Percentiles rank a stretch among this genome's conserved stretches.
Conservation (phyloP, 2,797 vertebrate genomes). For the Sphaeramia orbicularis region DNA sequence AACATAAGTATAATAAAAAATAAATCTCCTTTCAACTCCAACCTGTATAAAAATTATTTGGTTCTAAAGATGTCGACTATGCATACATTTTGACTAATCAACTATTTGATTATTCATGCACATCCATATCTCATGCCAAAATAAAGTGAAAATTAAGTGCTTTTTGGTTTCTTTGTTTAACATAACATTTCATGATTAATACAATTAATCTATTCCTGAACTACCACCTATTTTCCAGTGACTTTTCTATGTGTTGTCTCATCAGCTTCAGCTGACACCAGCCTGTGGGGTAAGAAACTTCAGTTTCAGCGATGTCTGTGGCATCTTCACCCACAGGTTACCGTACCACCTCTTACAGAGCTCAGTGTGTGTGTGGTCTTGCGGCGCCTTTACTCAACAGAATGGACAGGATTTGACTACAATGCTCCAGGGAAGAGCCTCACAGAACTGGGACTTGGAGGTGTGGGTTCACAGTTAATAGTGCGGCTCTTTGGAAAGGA, state of each 20-base stretch:
- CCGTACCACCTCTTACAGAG: slow-evolving; percentile 74
- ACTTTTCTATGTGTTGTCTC: slow-evolving; percentile 2
- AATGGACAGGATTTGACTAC: slow-evolving; percentile 85
- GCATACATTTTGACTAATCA: no score
- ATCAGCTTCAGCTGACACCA: slow-evolving; percentile 57
- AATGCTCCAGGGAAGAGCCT: slow-evolving; percentile 47
- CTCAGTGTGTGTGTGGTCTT: slow-evolving; percentile 79
- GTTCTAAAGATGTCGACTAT: no score
- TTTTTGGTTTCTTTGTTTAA: no score
- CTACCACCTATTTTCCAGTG: not conserved
- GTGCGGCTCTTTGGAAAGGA: slow-evolving; percentile 72
- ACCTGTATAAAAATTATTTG: no score
- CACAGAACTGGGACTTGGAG: slow-evolving; percentile 78
- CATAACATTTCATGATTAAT: not conserved
- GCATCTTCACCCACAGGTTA: slow-evolving; percentile 61
- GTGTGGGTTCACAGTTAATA: slow-evolving; percentile 32
- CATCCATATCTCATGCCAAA: no score
- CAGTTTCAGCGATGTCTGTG: slow-evolving; percentile 62
- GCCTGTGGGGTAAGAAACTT: slow-evolving; percentile 81
- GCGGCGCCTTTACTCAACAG: not conserved
- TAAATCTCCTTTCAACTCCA: no score
- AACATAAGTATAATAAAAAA: no score
- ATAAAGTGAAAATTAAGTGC: no score
- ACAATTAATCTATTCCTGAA: not conserved
- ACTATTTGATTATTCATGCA: no score